phyloP scores from a whole-genome alignment of 35 echinoderm and acorn worm species.

The Ptychodera flava region DNA sequence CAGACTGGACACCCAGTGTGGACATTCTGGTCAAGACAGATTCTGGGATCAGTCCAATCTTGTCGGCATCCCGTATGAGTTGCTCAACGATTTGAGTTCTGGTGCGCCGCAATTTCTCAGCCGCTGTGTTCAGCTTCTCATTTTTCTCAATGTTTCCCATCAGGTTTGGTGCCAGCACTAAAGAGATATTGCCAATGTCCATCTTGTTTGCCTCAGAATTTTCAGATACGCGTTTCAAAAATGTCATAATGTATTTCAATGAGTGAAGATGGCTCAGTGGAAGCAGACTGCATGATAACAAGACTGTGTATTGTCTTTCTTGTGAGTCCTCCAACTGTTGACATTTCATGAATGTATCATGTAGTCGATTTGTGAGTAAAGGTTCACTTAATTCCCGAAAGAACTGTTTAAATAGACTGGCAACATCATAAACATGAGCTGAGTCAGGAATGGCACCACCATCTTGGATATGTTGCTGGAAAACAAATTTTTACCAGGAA shows the following conservation, averaged over 20 bases:
- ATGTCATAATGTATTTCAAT: slow-evolving; percentile 64
- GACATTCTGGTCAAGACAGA: slow-evolving; percentile 46
- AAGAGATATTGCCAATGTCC: slow-evolving; percentile 72
- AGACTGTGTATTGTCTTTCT: slow-evolving; percentile 35
- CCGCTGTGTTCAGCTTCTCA: slow-evolving; percentile 25
- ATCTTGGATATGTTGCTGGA: slow-evolving; percentile 58
- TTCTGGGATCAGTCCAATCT: slow-evolving; percentile 81
- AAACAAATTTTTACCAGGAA: too few relatives aligned
- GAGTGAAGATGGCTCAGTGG: slow-evolving; percentile 43
- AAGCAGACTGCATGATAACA: slow-evolving; percentile 44
- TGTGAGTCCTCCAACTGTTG: slow-evolving; percentile 35
- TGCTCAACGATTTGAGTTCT: slow-evolving; percentile 50
- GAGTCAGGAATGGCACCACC: slow-evolving; percentile 35
- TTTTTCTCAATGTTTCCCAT: slow-evolving; percentile 23
- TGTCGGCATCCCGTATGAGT: slow-evolving; percentile 66
- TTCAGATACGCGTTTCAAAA: slow-evolving; percentile 48
- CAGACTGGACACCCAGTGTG: slow-evolving; percentile 45
- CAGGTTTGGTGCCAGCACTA: slow-evolving; percentile 73
- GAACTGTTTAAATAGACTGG: slow-evolving; percentile 85
- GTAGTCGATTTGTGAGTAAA: slow-evolving; percentile 45
- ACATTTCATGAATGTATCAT: slow-evolving; percentile 66
- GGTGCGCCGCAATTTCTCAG: slow-evolving; percentile 50
- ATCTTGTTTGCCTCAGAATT: slow-evolving; percentile 69
- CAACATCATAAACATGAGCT: slow-evolving; percentile 65
- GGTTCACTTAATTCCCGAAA: slow-evolving; percentile 80